phyloP scores from a whole-genome alignment of 1,140 invertebrate genomes.

The Drosophila bocqueti region DNA sequence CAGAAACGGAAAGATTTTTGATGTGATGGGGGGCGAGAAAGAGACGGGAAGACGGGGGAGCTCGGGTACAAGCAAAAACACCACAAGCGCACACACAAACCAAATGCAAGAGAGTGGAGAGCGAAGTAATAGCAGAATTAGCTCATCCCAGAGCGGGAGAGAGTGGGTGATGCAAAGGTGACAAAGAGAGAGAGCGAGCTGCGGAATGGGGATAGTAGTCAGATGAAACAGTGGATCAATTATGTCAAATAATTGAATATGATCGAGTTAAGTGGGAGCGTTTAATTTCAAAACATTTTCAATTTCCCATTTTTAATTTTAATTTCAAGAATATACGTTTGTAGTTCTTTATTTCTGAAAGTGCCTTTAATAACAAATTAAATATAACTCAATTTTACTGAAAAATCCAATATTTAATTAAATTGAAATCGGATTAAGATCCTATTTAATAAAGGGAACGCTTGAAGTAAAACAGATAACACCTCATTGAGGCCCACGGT shows the following conservation, averaged over 20 bases:
- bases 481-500: slow-evolving; percentile 25
- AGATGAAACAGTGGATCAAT: slow-evolving; percentile 19
- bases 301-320: not conserved
- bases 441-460: not conserved
- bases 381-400: too few species aligned
- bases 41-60: slow-evolving; percentile 9
- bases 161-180: slow-evolving; percentile 14
- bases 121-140: slow-evolving; percentile 48
- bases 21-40: slow-evolving; percentile 16
- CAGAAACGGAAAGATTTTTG: slow-evolving; percentile 38
- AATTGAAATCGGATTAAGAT: too few species aligned
- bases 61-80: slow-evolving; percentile 1
- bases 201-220: slow-evolving; percentile 25
- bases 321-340: not conserved
- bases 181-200: slow-evolving; percentile 1
- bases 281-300: not conserved
- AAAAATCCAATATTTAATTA: not conserved
- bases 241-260: not conserved
- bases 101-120: slow-evolving; percentile 33
- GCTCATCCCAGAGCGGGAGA: slow-evolving; percentile 39
- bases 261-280: not conserved
- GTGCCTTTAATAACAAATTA: not conserved
- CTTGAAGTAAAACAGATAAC: not conserved
- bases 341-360: not conserved
- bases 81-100: slow-evolving; percentile 7